Conservation (phyloP, 2,113 vertebrate species). For the Nannobrachium achirus region DNA sequence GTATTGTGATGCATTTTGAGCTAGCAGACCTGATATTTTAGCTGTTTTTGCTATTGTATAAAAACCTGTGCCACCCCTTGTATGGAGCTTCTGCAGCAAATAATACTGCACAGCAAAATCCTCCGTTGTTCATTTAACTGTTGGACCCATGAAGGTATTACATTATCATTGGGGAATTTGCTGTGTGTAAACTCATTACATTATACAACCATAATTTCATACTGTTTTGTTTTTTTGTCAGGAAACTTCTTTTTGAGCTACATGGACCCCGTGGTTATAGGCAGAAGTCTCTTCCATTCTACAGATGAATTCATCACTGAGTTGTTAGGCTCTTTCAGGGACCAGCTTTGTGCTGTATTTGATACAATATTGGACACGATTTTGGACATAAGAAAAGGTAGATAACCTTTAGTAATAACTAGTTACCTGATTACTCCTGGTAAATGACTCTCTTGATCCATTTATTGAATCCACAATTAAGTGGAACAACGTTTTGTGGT, state of each 20-base stretch:
- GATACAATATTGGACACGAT: constrained; percentile 39
- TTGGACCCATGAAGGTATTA: too few relatives aligned
- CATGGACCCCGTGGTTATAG: constrained; percentile 68
- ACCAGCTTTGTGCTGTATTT: constrained; percentile 45
- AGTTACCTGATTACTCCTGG: not conserved
- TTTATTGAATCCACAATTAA: not conserved
- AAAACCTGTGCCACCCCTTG: too few relatives aligned
- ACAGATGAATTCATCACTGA: constrained; percentile 52
- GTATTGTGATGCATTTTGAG: too few relatives aligned
- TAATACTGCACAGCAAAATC: too few relatives aligned
- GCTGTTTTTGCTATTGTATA: too few relatives aligned
- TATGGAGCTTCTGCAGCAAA: too few relatives aligned
- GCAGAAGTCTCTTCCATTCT: constrained; percentile 64
- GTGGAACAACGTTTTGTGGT: not conserved
- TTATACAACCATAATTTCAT: not conserved
- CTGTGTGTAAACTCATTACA: too few relatives aligned
- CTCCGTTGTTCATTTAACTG: too few relatives aligned
- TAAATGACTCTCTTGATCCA: not conserved
- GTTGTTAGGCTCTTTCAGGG: constrained; percentile 26
- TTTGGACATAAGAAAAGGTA: constrained; percentile 57
- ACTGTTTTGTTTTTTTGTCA: constrained; percentile 28
- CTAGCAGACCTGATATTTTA: too few relatives aligned
- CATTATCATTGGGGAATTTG: too few relatives aligned
- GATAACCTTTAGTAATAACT: too few relatives aligned
- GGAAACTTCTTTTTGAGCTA: constrained; percentile 73